Evolutionary conservation across 2,797 vertebrate genomes (phyloP).

Genomic region (Tangara arthus): DNA sequence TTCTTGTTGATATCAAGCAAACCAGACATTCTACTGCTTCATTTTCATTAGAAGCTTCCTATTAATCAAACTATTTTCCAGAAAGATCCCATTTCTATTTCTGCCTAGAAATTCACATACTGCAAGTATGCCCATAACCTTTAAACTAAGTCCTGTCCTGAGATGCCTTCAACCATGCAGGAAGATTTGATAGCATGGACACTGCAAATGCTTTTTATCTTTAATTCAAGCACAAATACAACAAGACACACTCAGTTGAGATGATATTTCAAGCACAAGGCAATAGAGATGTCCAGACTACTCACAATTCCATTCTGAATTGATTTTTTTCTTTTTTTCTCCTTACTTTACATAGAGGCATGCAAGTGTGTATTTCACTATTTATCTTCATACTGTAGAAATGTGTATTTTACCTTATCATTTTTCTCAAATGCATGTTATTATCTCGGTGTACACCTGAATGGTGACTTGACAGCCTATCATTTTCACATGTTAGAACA

Average conservation of each 20-base stretch:
- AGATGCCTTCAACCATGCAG: not conserved
- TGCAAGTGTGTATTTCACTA: not conserved
- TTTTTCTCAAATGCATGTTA: constrained; percentile 45
- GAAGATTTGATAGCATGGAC: not conserved
- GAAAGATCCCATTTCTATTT: not conserved
- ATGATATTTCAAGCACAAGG: not conserved
- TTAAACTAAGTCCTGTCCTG: not conserved
- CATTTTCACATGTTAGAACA: constrained; percentile 68
- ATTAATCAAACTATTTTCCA: not conserved
- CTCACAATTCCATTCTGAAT: not conserved
- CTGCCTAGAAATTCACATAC: not conserved
- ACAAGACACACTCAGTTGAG: not conserved
- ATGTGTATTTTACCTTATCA: constrained; percentile 15
- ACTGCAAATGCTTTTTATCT: not conserved
- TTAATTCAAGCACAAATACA: not conserved
- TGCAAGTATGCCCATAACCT: not conserved
- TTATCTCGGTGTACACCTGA: constrained; percentile 53
- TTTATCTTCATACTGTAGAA: constrained; percentile 44
- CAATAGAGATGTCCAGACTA: not conserved
- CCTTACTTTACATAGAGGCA: not conserved
- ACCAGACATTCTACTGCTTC: not conserved
- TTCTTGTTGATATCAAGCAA: not conserved
- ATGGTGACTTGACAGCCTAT: constrained; percentile 58
- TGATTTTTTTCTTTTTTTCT: not conserved
- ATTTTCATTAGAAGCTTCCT: not conserved